A percentile compares a stretch with the other conserved stretches of the same genome.
phyloP scores from a whole-genome alignment of 2,113 vertebrate species.

The Poeciliopsis retropinna region DNA sequence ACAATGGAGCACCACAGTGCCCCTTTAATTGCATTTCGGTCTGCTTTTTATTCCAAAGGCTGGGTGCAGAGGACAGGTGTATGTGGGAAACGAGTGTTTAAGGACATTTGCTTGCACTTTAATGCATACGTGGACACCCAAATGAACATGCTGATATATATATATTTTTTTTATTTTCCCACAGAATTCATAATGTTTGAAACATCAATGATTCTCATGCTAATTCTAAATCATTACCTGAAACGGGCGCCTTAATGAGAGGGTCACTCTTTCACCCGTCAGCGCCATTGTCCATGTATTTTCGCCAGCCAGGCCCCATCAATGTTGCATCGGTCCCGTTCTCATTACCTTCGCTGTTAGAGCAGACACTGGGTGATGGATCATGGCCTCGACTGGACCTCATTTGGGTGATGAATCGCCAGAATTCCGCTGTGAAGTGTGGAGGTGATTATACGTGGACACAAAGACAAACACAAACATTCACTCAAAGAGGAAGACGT shows the following conservation, averaged over 20 bases:
- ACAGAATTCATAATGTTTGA: constrained; percentile 15
- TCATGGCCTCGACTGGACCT: constrained; percentile 71
- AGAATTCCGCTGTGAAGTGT: constrained; percentile 66
- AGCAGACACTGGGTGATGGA: constrained; percentile 76
- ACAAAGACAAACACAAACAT: constrained; percentile 76
- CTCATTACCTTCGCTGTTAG: constrained; percentile 76
- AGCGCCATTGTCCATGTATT: constrained; percentile 54
- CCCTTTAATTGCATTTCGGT: constrained; percentile 73
- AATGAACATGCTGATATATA: not conserved
- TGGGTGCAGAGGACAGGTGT: constrained; percentile 60
- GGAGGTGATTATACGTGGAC: constrained; percentile 72
- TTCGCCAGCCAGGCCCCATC: constrained; percentile 59
- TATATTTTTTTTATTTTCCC: not conserved
- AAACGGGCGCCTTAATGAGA: constrained; percentile 24
- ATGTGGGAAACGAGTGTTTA: constrained; percentile 18
- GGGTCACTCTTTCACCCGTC: constrained; percentile 59
- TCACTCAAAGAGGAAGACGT: constrained; percentile 45
- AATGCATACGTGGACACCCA: not conserved
- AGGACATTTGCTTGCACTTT: constrained; percentile 7
- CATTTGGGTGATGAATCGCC: constrained; percentile 78
- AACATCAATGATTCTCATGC: not conserved
- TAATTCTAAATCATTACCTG: constrained; percentile 6
- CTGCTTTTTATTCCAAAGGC: constrained; percentile 67
- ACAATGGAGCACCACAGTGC: constrained; percentile 65
- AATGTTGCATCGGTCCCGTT: constrained; percentile 77